A percentile compares a stretch with the other conserved stretches of the same genome.
These are phyloP conservation scores for Dinoponera quadriceps DNA, from an alignment of 1,140 invertebrate genomes.

Conservation along the genomic window DNA sequence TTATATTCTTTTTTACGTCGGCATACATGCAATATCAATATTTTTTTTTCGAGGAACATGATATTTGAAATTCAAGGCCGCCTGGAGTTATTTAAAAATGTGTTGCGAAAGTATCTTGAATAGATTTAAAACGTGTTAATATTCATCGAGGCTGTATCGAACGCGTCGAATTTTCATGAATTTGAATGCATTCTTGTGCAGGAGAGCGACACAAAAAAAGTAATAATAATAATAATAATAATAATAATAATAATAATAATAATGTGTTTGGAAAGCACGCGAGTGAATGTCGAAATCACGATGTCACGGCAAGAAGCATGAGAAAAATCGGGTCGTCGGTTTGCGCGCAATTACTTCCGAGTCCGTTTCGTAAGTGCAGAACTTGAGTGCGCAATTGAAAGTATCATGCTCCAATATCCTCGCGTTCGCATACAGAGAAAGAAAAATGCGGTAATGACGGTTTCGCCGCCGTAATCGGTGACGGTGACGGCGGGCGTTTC, in stretches of 20 bases:
- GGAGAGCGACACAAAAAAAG: no score
- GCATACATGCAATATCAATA: not conserved
- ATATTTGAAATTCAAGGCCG: not conserved
- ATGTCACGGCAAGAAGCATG: slow-evolving; percentile 1
- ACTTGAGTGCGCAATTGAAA: slow-evolving; percentile 25
- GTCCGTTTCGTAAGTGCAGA: slow-evolving; percentile 6
- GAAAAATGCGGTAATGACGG: slow-evolving; percentile 43
- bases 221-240: not conserved
- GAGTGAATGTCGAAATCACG: slow-evolving; percentile 1
- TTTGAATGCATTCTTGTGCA: no score
- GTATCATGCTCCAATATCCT: slow-evolving; percentile 53
- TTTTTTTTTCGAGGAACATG: not conserved
- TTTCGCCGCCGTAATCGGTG: no score
- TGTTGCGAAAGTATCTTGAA: not conserved
- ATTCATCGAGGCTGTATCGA: not conserved
- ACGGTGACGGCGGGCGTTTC: not conserved
- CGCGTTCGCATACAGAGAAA: slow-evolving; percentile 14
- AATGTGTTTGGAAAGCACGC: not conserved
- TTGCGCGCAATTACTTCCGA: slow-evolving; percentile 16
- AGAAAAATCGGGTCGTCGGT: not conserved
- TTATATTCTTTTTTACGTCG: no score
- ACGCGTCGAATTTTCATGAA: no score
- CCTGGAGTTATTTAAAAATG: not conserved
- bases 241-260: not conserved
- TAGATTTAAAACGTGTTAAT: slow-evolving; percentile 16